phyloP scores from a whole-genome alignment of 2,113 vertebrate species.

The Taurulus bubalis region DNA sequence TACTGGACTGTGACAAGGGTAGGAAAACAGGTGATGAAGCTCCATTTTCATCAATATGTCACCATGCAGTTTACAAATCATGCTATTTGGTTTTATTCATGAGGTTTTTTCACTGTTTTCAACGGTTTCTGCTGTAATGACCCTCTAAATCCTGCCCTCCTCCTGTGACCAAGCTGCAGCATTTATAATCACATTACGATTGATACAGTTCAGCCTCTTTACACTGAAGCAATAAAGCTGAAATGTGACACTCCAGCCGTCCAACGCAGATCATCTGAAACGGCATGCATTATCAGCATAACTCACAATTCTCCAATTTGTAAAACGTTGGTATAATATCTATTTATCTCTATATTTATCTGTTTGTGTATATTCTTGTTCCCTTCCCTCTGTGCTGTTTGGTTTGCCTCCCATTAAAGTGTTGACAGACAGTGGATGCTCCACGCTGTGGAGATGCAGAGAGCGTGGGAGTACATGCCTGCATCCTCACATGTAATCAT shows the following conservation, averaged over 20 bases:
- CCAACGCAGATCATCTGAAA: neutral
- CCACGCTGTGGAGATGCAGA: slow-evolving; percentile 77
- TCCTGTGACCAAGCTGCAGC: slow-evolving; percentile 36
- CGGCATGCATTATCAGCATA: slow-evolving; percentile 28
- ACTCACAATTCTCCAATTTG: slow-evolving; percentile 21
- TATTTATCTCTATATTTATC: slow-evolving; percentile 23
- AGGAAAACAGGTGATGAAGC: slow-evolving; percentile 1
- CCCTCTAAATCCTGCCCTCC: slow-evolving; percentile 32
- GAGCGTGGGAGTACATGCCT: slow-evolving; percentile 73
- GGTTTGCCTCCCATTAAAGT: slow-evolving; percentile 75
- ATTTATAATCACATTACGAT: slow-evolving; percentile 34
- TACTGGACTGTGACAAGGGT: slow-evolving; percentile 18
- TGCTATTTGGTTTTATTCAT: slow-evolving; percentile 8
- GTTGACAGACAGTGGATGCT: slow-evolving; percentile 80
- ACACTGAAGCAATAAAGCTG: slow-evolving; percentile 15
- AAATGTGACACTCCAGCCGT: slow-evolving; percentile 35
- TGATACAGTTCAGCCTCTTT: slow-evolving; percentile 18
- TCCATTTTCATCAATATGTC: slow-evolving; percentile 18
- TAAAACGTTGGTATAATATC: slow-evolving; percentile 31
- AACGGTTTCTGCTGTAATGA: slow-evolving; percentile 19
- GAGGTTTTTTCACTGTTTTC: slow-evolving; percentile 5
- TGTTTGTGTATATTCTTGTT: slow-evolving; percentile 49
- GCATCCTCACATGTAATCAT: slow-evolving; percentile 53
- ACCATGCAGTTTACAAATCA: slow-evolving; percentile 9
- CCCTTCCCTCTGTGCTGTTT: slow-evolving; percentile 65